Evolutionary conservation across 53 echinoderm and acorn worm species (phyloP).

Genomic region (Temnopleurus reevesii): DNA sequence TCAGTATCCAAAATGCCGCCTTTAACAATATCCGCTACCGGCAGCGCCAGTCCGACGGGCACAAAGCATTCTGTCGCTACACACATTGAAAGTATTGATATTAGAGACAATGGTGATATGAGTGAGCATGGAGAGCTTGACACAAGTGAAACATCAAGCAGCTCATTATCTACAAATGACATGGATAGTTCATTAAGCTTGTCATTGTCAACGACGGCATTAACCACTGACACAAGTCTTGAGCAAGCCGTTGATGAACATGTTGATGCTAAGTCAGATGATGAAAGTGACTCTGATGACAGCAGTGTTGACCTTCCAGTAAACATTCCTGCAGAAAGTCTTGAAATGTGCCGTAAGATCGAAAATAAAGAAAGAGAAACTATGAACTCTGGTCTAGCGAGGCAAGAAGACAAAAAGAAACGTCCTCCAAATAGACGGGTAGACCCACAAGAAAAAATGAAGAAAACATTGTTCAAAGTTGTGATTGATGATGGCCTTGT

Average conservation of each 20-base stretch:
- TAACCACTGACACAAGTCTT: conserved; percentile 45
- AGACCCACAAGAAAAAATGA: no score
- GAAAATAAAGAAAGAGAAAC: not conserved
- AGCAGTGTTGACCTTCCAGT: not conserved
- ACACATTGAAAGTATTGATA: conserved; percentile 28
- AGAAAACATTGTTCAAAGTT: conserved; percentile 17
- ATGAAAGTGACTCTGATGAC: conserved; percentile 26
- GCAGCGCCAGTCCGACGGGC: conserved; percentile 22
- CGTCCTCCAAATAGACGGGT: not conserved
- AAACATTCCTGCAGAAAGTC: not conserved
- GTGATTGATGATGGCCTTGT: not conserved
- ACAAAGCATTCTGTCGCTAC: conserved; percentile 41
- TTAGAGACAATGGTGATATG: conserved; percentile 25
- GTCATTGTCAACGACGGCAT: not conserved
- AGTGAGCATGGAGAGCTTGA: conserved; percentile 26
- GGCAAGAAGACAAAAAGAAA: not conserved
- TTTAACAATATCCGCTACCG: conserved; percentile 47
- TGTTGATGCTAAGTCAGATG: not conserved
- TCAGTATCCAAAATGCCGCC: conserved; percentile 51
- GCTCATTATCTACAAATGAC: conserved; percentile 26
- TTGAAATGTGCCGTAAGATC: not conserved
- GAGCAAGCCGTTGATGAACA: conserved; percentile 39
- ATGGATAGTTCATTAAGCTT: conserved; percentile 49
- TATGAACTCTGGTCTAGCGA: not conserved
- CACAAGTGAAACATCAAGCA: conserved; percentile 29